These are phyloP conservation scores for Tetragonula clypearis DNA, from an alignment of 1,140 invertebrate species.

Conservation along the genomic window DNA sequence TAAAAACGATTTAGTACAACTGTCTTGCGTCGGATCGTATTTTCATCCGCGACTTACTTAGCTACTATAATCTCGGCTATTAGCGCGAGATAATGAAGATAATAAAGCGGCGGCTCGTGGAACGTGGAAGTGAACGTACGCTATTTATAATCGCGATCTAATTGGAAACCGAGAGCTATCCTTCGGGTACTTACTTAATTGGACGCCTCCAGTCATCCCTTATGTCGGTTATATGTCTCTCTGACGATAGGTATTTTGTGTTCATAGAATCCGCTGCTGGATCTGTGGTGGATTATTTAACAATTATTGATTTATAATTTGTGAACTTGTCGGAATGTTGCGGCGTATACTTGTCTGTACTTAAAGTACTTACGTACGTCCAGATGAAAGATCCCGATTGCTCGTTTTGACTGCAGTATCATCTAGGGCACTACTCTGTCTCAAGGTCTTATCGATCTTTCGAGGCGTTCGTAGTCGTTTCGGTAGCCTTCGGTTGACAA, in stretches of 20 bases:
- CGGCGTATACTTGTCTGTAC: no score
- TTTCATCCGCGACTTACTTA: neutral
- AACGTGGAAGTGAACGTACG: neutral
- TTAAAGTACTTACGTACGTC: neutral
- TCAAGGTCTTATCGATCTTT: neutral
- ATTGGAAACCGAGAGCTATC: neutral
- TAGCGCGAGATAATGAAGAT: neutral
- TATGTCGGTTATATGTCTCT: neutral
- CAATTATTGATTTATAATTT: neutral
- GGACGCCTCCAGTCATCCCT: neutral
- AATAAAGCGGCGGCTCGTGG: neutral
- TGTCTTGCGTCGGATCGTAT: neutral
- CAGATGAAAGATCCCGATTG: neutral
- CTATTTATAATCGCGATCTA: slow-evolving; percentile 2
- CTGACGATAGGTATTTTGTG: neutral
- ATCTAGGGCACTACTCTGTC: no score
- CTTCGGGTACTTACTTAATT: neutral
- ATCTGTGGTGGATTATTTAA: no score
- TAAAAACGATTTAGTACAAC: slow-evolving; percentile 3
- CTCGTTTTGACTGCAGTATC: neutral
- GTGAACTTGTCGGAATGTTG: neutral
- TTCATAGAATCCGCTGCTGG: neutral
- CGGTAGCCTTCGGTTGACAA: slow-evolving; percentile 15
- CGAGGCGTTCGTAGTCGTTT: neutral
- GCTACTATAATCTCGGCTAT: neutral